Evolutionary conservation across 2,797 vertebrate genomes (phyloP).

Genomic region (Hemitrygon akajei): DNA sequence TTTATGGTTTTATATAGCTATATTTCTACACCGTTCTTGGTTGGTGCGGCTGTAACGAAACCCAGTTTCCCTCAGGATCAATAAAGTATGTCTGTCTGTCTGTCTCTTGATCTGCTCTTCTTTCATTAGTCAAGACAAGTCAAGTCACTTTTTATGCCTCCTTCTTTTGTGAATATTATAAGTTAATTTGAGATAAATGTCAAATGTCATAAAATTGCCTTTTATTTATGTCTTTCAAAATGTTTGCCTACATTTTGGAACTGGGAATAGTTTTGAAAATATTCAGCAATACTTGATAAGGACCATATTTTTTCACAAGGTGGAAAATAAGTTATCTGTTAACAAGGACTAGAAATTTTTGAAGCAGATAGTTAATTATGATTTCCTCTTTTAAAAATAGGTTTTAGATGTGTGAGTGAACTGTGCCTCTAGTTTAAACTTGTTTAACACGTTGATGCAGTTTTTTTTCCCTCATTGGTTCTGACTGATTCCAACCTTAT

Average conservation of each 20-base stretch:
- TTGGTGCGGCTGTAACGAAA: too few species aligned
- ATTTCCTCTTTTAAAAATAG: neutral
- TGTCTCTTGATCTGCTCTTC: neutral
- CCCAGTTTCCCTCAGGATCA: too few species aligned
- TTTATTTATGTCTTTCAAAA: neutral
- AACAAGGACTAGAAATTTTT: neutral
- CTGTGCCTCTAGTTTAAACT: neutral
- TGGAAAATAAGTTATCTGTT: neutral
- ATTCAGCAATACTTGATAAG: neutral
- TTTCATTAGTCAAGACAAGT: too few species aligned
- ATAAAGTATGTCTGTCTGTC: too few species aligned
- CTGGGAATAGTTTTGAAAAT: neutral
- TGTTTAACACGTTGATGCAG: neutral
- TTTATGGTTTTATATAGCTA: too few species aligned
- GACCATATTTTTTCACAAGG: too few species aligned
- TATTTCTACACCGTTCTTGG: too few species aligned
- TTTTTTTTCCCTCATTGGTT: neutral
- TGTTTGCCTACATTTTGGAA: neutral
- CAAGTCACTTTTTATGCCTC: too few species aligned
- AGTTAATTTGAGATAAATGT: neutral
- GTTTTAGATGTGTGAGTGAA: neutral
- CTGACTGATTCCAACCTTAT: conserved; percentile 38
- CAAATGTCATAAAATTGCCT: neutral
- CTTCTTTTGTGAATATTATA: neutral
- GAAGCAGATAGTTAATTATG: neutral